A percentile compares a stretch with the other conserved stretches of the same genome.
Conservation (phyloP, 2,888 invertebrate species). For the Bellardia bayeri region DNA sequence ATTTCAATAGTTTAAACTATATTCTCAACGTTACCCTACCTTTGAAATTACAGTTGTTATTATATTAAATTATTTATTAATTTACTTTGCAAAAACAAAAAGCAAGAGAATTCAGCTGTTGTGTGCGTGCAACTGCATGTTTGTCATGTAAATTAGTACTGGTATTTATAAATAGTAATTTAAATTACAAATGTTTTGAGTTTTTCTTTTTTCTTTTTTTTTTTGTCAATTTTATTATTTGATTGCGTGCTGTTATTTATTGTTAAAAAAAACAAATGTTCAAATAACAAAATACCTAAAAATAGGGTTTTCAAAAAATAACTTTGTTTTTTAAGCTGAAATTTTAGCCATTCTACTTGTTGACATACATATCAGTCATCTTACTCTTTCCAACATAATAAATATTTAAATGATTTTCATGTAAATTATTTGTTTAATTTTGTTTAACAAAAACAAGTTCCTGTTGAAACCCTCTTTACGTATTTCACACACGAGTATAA, state of each 20-base stretch:
- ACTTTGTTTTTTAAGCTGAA: too few relatives aligned
- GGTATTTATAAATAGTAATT: not conserved
- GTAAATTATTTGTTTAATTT: too few relatives aligned
- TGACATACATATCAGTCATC: too few relatives aligned
- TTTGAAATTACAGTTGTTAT: conserved; percentile 2
- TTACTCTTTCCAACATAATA: too few relatives aligned
- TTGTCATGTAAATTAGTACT: conserved; percentile 12
- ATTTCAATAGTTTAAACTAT: too few relatives aligned
- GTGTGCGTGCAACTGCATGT: not conserved
- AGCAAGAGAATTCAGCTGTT: not conserved
- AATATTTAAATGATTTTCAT: too few relatives aligned
- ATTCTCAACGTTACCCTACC: not conserved
- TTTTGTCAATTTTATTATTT: not conserved
- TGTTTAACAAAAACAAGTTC: too few relatives aligned
- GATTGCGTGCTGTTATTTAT: conserved; percentile 22
- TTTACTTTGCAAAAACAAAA: not conserved
- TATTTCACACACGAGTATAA: not conserved
- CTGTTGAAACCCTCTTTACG: too few relatives aligned
- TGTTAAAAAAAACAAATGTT: conserved; percentile 2
- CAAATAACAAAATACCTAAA: not conserved
- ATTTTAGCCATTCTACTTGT: too few relatives aligned
- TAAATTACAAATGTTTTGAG: not conserved
- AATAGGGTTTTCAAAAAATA: not conserved
- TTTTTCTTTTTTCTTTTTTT: not conserved
- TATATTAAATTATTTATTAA: conserved; percentile 18